These are phyloP conservation scores for Seira sanloemensis DNA, from an alignment of 2,888 invertebrate species.

Conservation along the genomic window DNA sequence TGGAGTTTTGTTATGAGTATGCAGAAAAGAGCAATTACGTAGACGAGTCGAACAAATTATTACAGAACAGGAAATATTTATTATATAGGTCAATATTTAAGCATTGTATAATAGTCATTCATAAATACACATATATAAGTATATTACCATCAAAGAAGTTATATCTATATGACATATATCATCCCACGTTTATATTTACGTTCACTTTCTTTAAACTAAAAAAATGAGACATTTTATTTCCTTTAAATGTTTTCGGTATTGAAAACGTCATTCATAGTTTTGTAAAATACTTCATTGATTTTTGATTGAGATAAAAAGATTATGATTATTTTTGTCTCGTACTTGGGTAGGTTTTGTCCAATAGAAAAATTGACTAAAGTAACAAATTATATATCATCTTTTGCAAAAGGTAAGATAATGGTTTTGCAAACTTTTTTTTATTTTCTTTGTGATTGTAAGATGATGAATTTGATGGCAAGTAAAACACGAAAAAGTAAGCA, in stretches of 20 bases:
- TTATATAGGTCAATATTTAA: conserved; percentile 21
- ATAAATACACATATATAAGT: conserved; percentile 26
- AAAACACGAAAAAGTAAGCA: background rate
- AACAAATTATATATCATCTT: background rate
- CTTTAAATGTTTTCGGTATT: background rate
- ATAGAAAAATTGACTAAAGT: background rate
- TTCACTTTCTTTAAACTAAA: no score
- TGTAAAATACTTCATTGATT: conserved; percentile 1
- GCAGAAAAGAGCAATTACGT: background rate
- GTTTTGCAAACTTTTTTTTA: no score
- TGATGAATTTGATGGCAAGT: background rate
- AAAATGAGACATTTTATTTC: background rate
- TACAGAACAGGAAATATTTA: conserved; percentile 52
- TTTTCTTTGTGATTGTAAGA: background rate
- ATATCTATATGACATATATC: background rate
- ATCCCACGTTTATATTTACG: background rate
- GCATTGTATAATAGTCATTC: conserved; percentile 32
- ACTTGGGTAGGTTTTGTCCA: background rate
- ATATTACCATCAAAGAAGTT: background rate
- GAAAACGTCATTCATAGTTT: background rate
- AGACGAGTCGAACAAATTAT: background rate
- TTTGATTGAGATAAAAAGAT: background rate
- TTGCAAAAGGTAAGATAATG: background rate
- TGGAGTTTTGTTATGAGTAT: background rate
- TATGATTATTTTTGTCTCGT: background rate